These are phyloP conservation scores for Scaptomyza flava DNA, from an alignment of 2,888 invertebrate genomes.

Conservation along the genomic window DNA sequence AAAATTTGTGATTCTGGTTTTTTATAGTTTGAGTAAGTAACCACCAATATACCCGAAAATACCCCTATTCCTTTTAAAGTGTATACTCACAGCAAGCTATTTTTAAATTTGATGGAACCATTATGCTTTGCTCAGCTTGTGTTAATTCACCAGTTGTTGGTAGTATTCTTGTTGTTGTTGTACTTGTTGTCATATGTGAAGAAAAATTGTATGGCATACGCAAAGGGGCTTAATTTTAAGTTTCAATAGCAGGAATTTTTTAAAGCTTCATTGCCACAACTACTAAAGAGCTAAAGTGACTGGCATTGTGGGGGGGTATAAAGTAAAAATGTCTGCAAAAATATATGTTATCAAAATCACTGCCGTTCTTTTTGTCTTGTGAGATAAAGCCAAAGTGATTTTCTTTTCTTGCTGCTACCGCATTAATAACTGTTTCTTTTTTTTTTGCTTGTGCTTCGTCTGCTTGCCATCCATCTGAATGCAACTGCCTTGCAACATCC, in stretches of 20 bases:
- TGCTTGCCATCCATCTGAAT: conserved; percentile 17
- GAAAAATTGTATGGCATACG: neutral
- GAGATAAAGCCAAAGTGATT: conserved; percentile 34
- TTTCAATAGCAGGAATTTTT: neutral
- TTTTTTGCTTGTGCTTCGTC: neutral
- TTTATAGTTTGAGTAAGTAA: too few relatives aligned
- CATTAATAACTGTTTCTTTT: conserved; percentile 14
- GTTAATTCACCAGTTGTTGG: neutral
- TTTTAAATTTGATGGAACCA: conserved; percentile 35
- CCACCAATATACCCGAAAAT: neutral
- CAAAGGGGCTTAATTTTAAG: conserved; percentile 4
- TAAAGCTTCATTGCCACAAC: neutral
- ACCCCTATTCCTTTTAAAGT: neutral
- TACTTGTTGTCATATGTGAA: neutral
- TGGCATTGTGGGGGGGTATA: neutral
- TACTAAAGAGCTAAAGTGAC: conserved; percentile 3
- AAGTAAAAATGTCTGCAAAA: neutral
- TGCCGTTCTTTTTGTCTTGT: neutral
- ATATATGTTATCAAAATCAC: conserved; percentile 16
- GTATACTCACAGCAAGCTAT: conserved; percentile 8
- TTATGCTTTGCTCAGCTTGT: conserved; percentile 9
- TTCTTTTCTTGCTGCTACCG: conserved; percentile 19
- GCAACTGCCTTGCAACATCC: conserved; percentile 50
- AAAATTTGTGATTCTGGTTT: too few relatives aligned
- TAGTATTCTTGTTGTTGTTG: neutral